Conservation (phyloP, 92 coral and sea anemone genomes). For the Siderastrea radians region DNA sequence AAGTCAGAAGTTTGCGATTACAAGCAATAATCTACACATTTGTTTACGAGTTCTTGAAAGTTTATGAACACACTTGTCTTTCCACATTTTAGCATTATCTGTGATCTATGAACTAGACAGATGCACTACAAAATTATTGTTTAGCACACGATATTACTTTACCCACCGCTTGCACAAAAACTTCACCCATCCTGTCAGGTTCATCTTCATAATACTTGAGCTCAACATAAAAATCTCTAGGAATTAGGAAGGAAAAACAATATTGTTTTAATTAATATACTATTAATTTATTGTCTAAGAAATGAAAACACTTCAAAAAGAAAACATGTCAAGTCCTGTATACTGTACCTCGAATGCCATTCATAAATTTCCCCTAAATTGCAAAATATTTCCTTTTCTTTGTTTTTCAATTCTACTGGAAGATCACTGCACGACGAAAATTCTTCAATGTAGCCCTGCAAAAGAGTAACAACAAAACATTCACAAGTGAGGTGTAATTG, state of each 20-base stretch:
- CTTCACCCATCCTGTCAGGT: conserved; percentile 78
- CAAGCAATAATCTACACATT: too few relatives aligned
- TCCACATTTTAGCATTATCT: background rate
- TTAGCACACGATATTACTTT: background rate
- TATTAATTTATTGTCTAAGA: too few relatives aligned
- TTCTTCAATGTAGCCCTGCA: conserved; percentile 82
- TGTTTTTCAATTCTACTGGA: conserved; percentile 78
- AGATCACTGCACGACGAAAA: conserved; percentile 54
- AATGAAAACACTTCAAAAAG: background rate
- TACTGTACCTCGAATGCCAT: conserved; percentile 82
- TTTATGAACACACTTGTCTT: too few relatives aligned
- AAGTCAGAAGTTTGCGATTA: too few relatives aligned
- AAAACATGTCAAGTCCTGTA: background rate
- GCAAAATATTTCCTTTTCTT: conserved; percentile 79
- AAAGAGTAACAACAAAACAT: background rate
- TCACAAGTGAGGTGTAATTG: background rate
- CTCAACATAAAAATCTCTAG: conserved; percentile 70
- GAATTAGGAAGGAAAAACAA: background rate
- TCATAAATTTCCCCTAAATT: conserved; percentile 82
- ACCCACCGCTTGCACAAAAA: conserved; percentile 58
- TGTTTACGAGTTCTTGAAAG: too few relatives aligned
- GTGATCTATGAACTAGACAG: too few relatives aligned
- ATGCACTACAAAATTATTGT: background rate
- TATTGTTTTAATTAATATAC: background rate
- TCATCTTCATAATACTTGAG: conserved; percentile 81